phyloP scores from a whole-genome alignment of 2,797 vertebrate species.

The Micromesistius poutassou region DNA sequence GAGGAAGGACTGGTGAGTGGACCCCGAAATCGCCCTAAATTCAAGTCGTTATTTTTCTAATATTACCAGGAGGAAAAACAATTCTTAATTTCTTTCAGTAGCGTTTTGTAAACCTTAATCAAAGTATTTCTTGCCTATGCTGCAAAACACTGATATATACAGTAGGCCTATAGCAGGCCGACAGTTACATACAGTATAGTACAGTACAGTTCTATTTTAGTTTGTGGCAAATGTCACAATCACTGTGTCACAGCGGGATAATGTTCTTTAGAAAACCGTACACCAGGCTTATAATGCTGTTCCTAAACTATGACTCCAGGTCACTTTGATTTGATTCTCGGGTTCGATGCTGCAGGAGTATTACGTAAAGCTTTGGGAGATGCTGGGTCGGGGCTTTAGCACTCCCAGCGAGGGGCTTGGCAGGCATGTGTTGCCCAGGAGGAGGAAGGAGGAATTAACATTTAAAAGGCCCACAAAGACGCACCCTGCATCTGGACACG shows the following conservation, averaged over 20 bases:
- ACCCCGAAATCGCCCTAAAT: neutral
- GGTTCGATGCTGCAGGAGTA: neutral
- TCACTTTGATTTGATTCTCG: neutral
- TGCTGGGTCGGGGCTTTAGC: conserved; percentile 40
- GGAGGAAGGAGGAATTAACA: conserved; percentile 39
- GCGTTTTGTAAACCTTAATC: neutral
- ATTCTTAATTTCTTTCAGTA: neutral
- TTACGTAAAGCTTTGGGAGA: conserved; percentile 1
- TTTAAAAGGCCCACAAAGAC: conserved; percentile 51
- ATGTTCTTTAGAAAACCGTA: neutral
- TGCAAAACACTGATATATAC: neutral
- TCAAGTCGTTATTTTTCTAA: neutral
- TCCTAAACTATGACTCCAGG: neutral
- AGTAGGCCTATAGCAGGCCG: neutral
- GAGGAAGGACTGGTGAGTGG: conserved; percentile 95
- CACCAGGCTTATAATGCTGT: neutral
- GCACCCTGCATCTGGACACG: conserved; percentile 55
- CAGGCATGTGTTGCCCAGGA: conserved; percentile 42
- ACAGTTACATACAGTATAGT: neutral
- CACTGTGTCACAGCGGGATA: neutral
- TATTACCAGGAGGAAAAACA: neutral
- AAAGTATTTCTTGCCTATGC: neutral
- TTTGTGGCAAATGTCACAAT: neutral
- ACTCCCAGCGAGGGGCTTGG: conserved; percentile 48
- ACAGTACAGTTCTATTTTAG: neutral